Percentiles rank a stretch among this genome's conserved stretches.
Evolutionary conservation across 2,113 vertebrate species (phyloP).

Genomic region (Leptodactylus fuscus): DNA sequence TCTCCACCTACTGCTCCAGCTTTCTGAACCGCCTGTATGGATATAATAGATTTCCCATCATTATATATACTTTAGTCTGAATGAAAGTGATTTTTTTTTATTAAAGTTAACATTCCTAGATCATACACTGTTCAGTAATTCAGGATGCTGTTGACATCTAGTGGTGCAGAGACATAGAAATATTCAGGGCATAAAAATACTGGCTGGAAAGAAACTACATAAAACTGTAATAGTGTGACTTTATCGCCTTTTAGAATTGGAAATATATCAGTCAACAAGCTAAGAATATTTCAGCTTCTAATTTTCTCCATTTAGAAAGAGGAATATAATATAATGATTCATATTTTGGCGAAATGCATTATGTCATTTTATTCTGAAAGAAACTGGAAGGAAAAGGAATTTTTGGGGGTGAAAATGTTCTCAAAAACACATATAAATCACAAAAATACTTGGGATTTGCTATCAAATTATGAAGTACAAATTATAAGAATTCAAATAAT

Average conservation of each 20-base stretch:
- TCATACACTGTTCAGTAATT: not conserved
- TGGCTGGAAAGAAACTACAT: not conserved
- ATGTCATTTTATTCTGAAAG: not conserved
- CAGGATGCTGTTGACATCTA: constrained; percentile 3
- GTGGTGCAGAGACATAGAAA: not conserved
- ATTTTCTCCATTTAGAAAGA: not conserved
- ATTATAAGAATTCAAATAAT: no score
- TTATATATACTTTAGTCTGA: not conserved
- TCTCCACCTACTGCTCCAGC: not conserved
- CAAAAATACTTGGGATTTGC: not conserved
- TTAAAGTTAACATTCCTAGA: not conserved
- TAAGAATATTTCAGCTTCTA: not conserved
- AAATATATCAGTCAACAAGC: not conserved
- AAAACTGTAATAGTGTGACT: not conserved
- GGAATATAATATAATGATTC: not conserved
- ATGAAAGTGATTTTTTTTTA: not conserved
- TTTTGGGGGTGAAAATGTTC: no score
- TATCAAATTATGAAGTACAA: no score
- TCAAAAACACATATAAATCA: no score
- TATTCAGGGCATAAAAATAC: not conserved
- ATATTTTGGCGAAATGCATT: not conserved
- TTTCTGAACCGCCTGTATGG: not conserved
- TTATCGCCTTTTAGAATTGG: not conserved
- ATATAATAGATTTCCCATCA: not conserved
- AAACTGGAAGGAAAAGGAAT: not conserved